These are phyloP conservation scores for Mya arenaria DNA, from an alignment of 1,140 invertebrate species.

Conservation along the genomic window DNA sequence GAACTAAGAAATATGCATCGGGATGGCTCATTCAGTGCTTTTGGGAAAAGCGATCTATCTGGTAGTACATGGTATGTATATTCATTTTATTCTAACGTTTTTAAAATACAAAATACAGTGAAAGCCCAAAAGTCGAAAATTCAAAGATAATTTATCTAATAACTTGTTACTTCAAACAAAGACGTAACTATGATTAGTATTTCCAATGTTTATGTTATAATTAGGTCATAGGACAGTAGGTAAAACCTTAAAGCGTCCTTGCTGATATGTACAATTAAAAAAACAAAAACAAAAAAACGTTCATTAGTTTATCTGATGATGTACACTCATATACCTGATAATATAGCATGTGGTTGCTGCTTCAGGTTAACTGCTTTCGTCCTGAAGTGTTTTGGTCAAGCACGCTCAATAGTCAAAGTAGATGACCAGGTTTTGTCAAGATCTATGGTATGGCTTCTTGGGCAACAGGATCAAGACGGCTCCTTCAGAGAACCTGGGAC, in stretches of 20 bases:
- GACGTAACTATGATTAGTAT: too few relatives aligned
- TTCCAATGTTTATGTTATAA: too few relatives aligned
- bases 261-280: too few relatives aligned
- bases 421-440: conserved; percentile 87
- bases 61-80: conserved; percentile 91
- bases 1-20: conserved; percentile 92
- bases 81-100: too few relatives aligned
- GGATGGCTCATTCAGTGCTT: conserved; percentile 97
- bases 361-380: conserved; percentile 85
- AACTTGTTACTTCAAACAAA: too few relatives aligned
- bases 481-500: conserved; percentile 86
- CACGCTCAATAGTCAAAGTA: conserved; percentile 89
- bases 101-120: too few relatives aligned
- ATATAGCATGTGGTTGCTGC: background rate
- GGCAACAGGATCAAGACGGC: conserved; percentile 89
- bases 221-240: too few relatives aligned
- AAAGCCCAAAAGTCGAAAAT: too few relatives aligned
- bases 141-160: background rate
- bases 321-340: background rate
- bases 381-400: conserved; percentile 91
- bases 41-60: conserved; percentile 89
- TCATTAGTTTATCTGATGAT: too few relatives aligned
- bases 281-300: too few relatives aligned
- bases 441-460: conserved; percentile 90
- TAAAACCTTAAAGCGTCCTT: too few relatives aligned